These are phyloP conservation scores for Deilephila elpenor DNA, from an alignment of 2,888 invertebrate genomes.

Conservation along the genomic window DNA sequence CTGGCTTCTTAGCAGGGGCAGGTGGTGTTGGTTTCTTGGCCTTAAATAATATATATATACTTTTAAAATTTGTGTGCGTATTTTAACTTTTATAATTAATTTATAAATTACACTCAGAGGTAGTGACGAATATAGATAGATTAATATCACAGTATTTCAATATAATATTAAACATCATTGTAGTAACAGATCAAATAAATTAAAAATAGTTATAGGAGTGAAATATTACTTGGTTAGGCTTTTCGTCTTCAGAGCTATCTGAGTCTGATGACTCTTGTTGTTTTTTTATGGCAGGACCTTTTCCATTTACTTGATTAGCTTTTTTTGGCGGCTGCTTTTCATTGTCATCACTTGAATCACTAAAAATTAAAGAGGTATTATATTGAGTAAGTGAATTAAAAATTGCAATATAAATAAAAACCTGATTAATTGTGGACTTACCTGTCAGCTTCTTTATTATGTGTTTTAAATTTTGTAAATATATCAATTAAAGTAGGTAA, in stretches of 20 bases:
- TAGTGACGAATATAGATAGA: slow-evolving; percentile 70
- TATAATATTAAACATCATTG: slow-evolving; percentile 59
- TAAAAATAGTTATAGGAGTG: slow-evolving; percentile 4
- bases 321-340: slow-evolving; percentile 60
- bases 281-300: slow-evolving; percentile 60
- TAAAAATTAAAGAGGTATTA: slow-evolving; percentile 46
- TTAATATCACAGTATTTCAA: slow-evolving; percentile 60
- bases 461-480: slow-evolving; percentile 81
- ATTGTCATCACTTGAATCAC: slow-evolving; percentile 63
- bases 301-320: slow-evolving; percentile 61
- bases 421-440: slow-evolving; percentile 24
- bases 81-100: neutral
- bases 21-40: slow-evolving; percentile 37
- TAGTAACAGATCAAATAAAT: slow-evolving; percentile 4
- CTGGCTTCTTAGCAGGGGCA: slow-evolving; percentile 46
- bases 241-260: slow-evolving; percentile 73
- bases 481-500: slow-evolving; percentile 86
- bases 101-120: slow-evolving; percentile 60
- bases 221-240: slow-evolving; percentile 55
- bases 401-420: neutral
- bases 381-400: too few relatives aligned
- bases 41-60: slow-evolving; percentile 32
- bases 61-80: neutral
- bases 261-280: slow-evolving; percentile 70
- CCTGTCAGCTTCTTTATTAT: slow-evolving; percentile 42